Conservation (phyloP, 2,113 vertebrate species). For the Callithrix jacchus region DNA sequence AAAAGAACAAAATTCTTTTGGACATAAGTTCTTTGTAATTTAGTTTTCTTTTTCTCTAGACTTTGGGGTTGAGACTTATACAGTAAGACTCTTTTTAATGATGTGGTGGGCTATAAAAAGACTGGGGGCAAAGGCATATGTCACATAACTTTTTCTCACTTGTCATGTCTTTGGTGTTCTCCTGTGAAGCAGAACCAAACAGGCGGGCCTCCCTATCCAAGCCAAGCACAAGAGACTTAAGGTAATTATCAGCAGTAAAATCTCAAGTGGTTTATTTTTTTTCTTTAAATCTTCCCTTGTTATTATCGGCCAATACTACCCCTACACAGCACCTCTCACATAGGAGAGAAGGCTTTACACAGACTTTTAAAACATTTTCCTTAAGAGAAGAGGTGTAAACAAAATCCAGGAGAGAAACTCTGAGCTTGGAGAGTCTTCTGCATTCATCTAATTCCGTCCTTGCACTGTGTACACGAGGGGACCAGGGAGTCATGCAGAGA, state of each 20-base stretch:
- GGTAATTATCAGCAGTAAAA: not conserved
- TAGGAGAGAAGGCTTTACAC: not conserved
- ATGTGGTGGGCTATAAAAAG: not conserved
- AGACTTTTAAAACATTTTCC: not conserved
- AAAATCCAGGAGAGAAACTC: not conserved
- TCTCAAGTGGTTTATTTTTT: not conserved
- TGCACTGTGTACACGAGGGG: not conserved
- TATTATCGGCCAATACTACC: accelerated
- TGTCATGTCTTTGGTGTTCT: not conserved
- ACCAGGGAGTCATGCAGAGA: not conserved
- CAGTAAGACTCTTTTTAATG: not conserved
- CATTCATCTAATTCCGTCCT: not conserved
- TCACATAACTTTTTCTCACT: not conserved
- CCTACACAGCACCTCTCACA: not conserved
- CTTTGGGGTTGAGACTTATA: not conserved
- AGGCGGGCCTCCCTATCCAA: not conserved
- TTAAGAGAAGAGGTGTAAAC: not conserved
- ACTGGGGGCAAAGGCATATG: not conserved
- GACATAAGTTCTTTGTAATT: not conserved
- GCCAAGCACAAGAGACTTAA: not conserved
- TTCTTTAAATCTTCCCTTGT: not conserved
- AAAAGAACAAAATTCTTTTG: conserved; percentile 11
- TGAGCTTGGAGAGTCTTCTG: not conserved
- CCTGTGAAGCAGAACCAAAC: not conserved
- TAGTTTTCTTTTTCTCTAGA: not conserved